Conservation (phyloP, 1,140 invertebrate species). For the Psilanteris sp. region DNA sequence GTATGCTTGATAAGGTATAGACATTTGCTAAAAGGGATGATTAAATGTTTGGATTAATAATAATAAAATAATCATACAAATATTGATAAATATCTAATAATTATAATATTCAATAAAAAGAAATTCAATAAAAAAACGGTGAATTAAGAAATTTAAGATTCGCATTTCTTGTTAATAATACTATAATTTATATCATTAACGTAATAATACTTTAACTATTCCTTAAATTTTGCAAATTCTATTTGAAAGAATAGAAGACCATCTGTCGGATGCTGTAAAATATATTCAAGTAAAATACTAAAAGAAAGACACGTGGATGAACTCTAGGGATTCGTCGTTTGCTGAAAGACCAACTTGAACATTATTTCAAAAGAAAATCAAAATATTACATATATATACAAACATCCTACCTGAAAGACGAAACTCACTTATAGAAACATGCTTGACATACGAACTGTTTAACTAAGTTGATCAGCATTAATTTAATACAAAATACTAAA, state of each 20-base stretch:
- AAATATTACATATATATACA: slow-evolving; percentile 19
- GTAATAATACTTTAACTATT: background rate
- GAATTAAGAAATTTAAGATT: too few species aligned
- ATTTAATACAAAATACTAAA: too few species aligned
- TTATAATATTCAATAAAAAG: too few species aligned
- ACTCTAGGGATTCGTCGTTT: slow-evolving; percentile 21
- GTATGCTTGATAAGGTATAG: slow-evolving; percentile 34
- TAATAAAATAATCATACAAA: background rate
- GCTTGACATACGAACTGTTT: too few species aligned
- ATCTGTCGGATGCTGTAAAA: slow-evolving; percentile 2
- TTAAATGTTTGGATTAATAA: slow-evolving; percentile 22
- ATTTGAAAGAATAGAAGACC: slow-evolving; percentile 24
- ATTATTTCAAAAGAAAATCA: slow-evolving; percentile 30
- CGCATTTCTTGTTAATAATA: too few species aligned
- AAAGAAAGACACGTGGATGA: slow-evolving; percentile 13
- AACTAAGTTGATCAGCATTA: too few species aligned
- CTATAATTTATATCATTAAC: background rate
- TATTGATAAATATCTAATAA: background rate
- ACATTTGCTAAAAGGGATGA: slow-evolving; percentile 16
- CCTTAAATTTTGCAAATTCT: slow-evolving; percentile 16
- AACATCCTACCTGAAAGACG: too few species aligned
- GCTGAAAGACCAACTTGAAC: slow-evolving; percentile 27
- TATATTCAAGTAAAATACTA: slow-evolving; percentile 8
- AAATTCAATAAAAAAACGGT: too few species aligned
- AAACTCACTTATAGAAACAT: too few species aligned